Percentiles rank a stretch among this genome's conserved stretches.
Evolutionary conservation across 2,888 invertebrate species (phyloP).

Genomic region (Chirona hameri): DNA sequence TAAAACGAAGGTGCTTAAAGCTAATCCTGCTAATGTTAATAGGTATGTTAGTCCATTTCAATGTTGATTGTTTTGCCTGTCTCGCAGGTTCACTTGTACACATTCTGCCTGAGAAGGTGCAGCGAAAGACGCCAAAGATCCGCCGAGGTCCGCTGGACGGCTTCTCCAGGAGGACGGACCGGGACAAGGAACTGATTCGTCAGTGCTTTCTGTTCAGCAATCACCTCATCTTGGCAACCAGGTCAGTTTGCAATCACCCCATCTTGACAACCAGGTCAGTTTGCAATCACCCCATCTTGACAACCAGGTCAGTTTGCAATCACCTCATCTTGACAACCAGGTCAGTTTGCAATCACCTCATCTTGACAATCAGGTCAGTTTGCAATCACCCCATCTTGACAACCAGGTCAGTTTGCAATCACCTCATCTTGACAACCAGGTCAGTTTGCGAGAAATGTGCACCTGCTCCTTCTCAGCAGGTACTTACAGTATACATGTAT

Average conservation of each 20-base stretch:
- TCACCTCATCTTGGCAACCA: constrained; percentile 78
- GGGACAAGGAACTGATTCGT: constrained; percentile 65
- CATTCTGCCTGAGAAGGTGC: constrained; percentile 1
- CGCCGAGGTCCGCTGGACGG: constrained; percentile 6
- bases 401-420: constrained; percentile 74
- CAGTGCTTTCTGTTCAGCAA: constrained; percentile 90
- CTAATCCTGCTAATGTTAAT: no score
- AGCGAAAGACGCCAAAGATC: background rate
- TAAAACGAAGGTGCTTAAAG: no score
- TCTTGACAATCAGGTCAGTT: constrained; percentile 71
- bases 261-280: constrained; percentile 72
- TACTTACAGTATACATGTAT: no score
- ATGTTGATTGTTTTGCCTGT: no score
- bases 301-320: constrained; percentile 74
- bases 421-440: constrained; percentile 77
- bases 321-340: constrained; percentile 79
- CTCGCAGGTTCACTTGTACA: background rate
- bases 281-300: constrained; percentile 82
- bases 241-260: constrained; percentile 60
- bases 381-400: constrained; percentile 83
- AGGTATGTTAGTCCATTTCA: no score
- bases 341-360: constrained; percentile 75
- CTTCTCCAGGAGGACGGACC: constrained; percentile 48
- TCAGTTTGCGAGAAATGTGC: constrained; percentile 43
- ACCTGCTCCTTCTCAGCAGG: no score